A percentile compares a stretch with the other conserved stretches of the same genome.
Conservation (phyloP, 2,797 vertebrate genomes). For the Neoniphon sammara region DNA sequence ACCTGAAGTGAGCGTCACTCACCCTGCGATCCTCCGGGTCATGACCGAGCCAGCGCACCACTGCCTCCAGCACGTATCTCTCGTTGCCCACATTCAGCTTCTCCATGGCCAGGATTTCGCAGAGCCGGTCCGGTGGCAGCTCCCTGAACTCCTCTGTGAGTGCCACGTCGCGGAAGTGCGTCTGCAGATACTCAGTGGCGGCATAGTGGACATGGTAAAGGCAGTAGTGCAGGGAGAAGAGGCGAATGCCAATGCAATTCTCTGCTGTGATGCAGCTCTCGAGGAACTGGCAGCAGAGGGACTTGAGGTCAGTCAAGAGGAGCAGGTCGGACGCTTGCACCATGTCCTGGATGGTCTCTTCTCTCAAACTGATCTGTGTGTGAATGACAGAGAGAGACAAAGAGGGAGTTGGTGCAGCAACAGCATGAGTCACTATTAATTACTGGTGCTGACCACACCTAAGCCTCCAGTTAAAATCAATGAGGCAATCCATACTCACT, state of each 20-base stretch:
- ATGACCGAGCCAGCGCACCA: constrained; percentile 93
- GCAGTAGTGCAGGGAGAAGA: constrained; percentile 97
- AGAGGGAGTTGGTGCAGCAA: background rate
- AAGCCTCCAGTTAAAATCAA: background rate
- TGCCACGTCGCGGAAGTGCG: constrained; percentile 94
- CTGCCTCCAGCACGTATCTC: constrained; percentile 93
- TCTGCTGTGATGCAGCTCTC: constrained; percentile 97
- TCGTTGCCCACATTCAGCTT: constrained; percentile 98
- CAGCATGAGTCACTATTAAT: too few species aligned
- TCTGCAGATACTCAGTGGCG: constrained; percentile 97
- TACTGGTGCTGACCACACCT: constrained; percentile 4
- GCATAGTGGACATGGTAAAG: constrained; percentile 93
- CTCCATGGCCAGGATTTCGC: constrained; percentile 94
- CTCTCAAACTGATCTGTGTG: constrained; percentile 90
- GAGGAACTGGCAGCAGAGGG: constrained; percentile 96
- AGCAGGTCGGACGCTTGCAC: constrained; percentile 97
- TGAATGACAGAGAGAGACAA: background rate
- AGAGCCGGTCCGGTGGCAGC: constrained; percentile 88
- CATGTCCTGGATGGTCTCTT: constrained; percentile 98
- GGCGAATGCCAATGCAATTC: constrained; percentile 97
- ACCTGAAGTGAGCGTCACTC: constrained; percentile 25
- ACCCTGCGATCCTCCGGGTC: constrained; percentile 93
- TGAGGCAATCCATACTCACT: constrained; percentile 77
- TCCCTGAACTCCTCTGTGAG: constrained; percentile 94
- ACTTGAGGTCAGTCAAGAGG: constrained; percentile 95